Conservation (phyloP, 1,140 invertebrate genomes). For the Delia radicum region DNA sequence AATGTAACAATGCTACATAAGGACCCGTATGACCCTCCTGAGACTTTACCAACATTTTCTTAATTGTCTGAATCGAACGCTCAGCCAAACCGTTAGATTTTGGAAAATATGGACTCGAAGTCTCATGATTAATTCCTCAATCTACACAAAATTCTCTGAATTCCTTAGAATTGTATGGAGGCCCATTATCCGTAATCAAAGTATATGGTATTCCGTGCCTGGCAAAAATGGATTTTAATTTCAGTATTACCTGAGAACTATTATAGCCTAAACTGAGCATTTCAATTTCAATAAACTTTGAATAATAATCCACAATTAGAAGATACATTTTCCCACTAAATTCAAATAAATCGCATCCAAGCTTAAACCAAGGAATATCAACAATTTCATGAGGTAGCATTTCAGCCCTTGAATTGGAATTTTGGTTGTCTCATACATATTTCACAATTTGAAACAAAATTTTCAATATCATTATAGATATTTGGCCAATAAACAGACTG, state of each 20-base stretch:
- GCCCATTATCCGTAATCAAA: too few species aligned
- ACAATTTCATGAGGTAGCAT: too few species aligned
- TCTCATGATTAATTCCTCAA: neutral
- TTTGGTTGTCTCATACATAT: too few species aligned
- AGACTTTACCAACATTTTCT: neutral
- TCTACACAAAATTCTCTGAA: too few species aligned
- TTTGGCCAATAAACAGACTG: conserved; percentile 57
- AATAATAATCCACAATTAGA: conserved; percentile 12
- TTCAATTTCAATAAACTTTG: conserved; percentile 25
- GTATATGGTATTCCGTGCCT: too few species aligned
- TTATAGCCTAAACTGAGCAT: neutral
- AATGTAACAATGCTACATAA: neutral
- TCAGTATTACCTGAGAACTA: neutral
- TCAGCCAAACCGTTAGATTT: too few species aligned
- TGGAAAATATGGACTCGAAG: too few species aligned
- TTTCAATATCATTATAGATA: conserved; percentile 56
- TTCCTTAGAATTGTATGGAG: too few species aligned
- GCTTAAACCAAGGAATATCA: conserved; percentile 20
- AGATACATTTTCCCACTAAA: neutral
- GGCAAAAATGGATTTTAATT: neutral
- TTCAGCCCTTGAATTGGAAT: too few species aligned
- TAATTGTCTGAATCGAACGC: neutral
- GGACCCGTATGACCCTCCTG: neutral
- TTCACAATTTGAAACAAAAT: conserved; percentile 50
- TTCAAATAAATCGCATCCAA: too few species aligned